phyloP scores from a whole-genome alignment of 1,140 invertebrate species.

The Ruditapes philippinarum region DNA sequence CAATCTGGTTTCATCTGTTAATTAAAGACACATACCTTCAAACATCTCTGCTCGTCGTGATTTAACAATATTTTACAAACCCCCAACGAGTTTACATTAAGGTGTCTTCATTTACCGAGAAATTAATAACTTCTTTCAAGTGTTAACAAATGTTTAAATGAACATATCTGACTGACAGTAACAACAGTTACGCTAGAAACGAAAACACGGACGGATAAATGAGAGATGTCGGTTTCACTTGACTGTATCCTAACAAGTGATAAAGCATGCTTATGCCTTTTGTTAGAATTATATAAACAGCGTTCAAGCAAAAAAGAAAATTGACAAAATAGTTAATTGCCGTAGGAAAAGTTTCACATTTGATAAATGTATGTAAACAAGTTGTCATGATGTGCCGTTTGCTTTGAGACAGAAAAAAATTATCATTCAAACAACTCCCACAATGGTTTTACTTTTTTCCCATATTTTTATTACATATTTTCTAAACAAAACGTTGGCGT shows the following conservation, averaged over 20 bases:
- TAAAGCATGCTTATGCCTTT: constrained; percentile 12
- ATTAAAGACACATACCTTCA: not conserved
- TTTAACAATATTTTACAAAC: not conserved
- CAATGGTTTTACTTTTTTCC: too few relatives aligned
- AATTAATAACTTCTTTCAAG: constrained; percentile 5
- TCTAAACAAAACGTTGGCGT: too few relatives aligned
- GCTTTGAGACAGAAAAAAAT: too few relatives aligned
- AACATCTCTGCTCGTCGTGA: not conserved
- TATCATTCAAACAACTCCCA: too few relatives aligned
- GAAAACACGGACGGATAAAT: constrained; percentile 9
- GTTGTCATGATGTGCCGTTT: too few relatives aligned
- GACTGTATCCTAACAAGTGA: constrained; percentile 44
- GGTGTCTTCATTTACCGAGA: constrained; percentile 7
- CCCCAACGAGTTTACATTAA: not conserved
- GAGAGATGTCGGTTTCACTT: constrained; percentile 6
- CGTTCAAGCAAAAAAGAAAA: not conserved
- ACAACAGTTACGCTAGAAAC: not conserved
- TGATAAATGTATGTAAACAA: constrained; percentile 29
- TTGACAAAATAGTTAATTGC: constrained; percentile 49
- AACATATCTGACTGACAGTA: constrained; percentile 13
- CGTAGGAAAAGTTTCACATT: constrained; percentile 10
- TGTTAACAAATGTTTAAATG: constrained; percentile 29
- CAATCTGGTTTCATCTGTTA: not conserved
- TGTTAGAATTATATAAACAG: constrained; percentile 16
- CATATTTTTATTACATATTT: too few relatives aligned